Evolutionary conservation across 2,797 vertebrate genomes (phyloP), one percentile per base, ranked within the genome.

Genomic region (Parauchenoglanis ngamensis): DNA sequence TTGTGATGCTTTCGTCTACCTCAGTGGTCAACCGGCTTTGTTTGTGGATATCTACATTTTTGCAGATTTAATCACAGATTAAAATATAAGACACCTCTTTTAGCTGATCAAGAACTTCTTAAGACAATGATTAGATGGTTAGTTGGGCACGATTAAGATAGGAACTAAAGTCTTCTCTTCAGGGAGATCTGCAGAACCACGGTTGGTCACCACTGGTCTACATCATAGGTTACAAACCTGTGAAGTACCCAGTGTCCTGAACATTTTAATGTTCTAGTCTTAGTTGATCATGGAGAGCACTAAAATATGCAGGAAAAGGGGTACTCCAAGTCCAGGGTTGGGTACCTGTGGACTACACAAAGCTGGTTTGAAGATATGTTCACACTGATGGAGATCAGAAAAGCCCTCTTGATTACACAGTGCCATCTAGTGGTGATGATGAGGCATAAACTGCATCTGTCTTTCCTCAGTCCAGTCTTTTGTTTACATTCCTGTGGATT

Each of bases 381-480:
- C 28, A 78, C 52, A 57, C 28, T 81, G 79, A 7, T 40, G 46
- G 10, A 7, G 23, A 46, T 63, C 23, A 46, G 59, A 35, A 57
- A 75, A 79, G n/a, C 3, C 83, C 87, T 28, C 52, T 87, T 85
- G 88, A 78, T 89, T 79, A 85, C 88, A 91, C 90, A 92, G 87
- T 91, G 91, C 89, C 92, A 91, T 90, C 92, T 90, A 88, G 88
- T 90, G 92, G 40, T 84, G 4, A 35, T 65, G 31, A 57, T 31
- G 7, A 54, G 46, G 23, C n/a, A 31, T 17, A 68, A 68, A 52
- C 46, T 76, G 46, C 57, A 44, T 44, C 78, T 87, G 79, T 21
- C 25, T 44, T 40, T 86, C 63, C 57, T 52, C 52, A 88, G 52
- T 25, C 35, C 15, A 80, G 57, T 12, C 52, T 85, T 56, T 83